These are phyloP conservation scores for Semnopithecus entellus DNA, from an alignment of 2,113 vertebrate species.

Conservation along the genomic window DNA sequence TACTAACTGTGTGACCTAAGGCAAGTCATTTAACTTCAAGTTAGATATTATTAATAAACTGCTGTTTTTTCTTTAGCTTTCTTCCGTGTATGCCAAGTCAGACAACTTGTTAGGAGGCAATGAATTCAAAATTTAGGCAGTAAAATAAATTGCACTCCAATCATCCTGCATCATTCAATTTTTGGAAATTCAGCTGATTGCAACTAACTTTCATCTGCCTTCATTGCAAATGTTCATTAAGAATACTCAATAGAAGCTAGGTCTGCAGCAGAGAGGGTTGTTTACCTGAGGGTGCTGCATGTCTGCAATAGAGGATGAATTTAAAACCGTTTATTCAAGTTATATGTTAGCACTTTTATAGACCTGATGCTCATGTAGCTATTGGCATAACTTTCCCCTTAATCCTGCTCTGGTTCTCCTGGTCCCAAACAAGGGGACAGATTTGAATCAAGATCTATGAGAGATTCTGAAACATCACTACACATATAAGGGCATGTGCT, in stretches of 20 bases:
- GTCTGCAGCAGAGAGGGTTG: neutral
- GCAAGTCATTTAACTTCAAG: neutral
- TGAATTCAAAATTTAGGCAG: neutral
- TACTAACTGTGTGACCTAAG: neutral
- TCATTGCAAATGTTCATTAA: neutral
- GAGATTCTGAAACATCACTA: neutral
- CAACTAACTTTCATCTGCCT: neutral
- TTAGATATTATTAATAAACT: neutral
- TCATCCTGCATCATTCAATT: neutral
- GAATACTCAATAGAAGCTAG: neutral
- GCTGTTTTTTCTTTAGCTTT: neutral
- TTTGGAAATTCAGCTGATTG: neutral
- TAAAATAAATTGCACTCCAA: neutral
- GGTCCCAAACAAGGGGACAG: neutral
- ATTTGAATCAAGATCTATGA: neutral
- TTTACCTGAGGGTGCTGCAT: neutral
- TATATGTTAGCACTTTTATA: neutral
- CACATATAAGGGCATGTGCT: neutral
- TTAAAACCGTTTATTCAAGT: slow-evolving; percentile 5
- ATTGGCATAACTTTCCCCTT: neutral
- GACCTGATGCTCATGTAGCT: neutral
- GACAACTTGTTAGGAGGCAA: neutral
- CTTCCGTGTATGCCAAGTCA: neutral
- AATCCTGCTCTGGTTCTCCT: neutral
- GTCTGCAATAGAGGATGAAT: neutral